Percentiles rank a stretch among this genome's conserved stretches.
These are phyloP conservation scores for Lathronympha strigana DNA, from an alignment of 2,888 invertebrate genomes.

Conservation along the genomic window DNA sequence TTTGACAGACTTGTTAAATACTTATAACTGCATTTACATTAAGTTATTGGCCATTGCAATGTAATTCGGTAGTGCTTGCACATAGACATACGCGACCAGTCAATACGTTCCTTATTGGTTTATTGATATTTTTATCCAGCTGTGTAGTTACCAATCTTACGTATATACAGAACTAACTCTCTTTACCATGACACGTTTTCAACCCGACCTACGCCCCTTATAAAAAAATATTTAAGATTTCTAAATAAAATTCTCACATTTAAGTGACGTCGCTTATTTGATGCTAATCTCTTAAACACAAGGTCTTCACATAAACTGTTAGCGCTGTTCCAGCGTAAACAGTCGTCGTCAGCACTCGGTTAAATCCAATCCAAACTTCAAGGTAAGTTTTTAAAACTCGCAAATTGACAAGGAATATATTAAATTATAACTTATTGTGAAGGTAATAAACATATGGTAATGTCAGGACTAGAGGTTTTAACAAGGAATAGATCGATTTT, in stretches of 20 bases:
- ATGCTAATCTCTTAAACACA: slow-evolving; percentile 58
- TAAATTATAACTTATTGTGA: neutral
- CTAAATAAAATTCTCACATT: slow-evolving; percentile 70
- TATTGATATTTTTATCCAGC: slow-evolving; percentile 53
- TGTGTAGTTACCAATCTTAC: slow-evolving; percentile 61
- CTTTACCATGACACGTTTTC: slow-evolving; percentile 62
- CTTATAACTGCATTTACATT: slow-evolving; percentile 80
- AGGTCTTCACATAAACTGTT: slow-evolving; percentile 49
- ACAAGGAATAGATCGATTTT: slow-evolving; percentile 39
- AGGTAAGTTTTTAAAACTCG: slow-evolving; percentile 19
- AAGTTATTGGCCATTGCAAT: slow-evolving; percentile 71
- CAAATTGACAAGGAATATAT: slow-evolving; percentile 42
- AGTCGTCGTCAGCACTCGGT: neutral
- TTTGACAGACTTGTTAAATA: slow-evolving; percentile 81
- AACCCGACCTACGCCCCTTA: slow-evolving; percentile 66
- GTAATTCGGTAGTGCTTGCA: slow-evolving; percentile 75
- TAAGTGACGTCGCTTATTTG: slow-evolving; percentile 57
- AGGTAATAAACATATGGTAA: neutral
- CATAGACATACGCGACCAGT: slow-evolving; percentile 55
- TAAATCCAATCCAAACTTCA: neutral
- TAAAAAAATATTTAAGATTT: slow-evolving; percentile 71
- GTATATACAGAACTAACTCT: slow-evolving; percentile 73
- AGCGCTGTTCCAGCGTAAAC: neutral
- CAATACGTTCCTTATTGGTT: slow-evolving; percentile 48
- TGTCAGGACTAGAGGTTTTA: neutral